Evolutionary conservation across 2,113 vertebrate species (phyloP).

Genomic region (Austrofundulus limnaeus): DNA sequence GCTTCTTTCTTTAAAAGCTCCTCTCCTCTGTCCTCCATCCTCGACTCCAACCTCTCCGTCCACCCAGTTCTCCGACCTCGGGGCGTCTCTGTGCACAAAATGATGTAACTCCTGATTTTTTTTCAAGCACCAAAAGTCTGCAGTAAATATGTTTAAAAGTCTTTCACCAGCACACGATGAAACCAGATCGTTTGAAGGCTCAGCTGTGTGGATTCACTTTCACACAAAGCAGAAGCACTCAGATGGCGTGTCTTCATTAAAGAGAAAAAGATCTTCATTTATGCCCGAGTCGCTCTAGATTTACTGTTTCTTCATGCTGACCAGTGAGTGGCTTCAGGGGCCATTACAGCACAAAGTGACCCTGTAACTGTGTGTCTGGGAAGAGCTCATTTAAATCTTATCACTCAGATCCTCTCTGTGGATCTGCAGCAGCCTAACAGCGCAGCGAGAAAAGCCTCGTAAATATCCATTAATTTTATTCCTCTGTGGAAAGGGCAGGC

Average conservation of each 20-base stretch:
- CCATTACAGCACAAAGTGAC: constrained; percentile 46
- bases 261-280: constrained; percentile 38
- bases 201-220: constrained; percentile 27
- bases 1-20: constrained; percentile 23
- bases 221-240: constrained; percentile 37
- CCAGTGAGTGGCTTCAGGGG: constrained; percentile 36
- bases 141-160: constrained; percentile 12
- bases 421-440: too few species aligned
- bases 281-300: constrained; percentile 33
- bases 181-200: constrained; percentile 55
- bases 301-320: constrained; percentile 26
- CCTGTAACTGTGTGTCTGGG: constrained; percentile 24
- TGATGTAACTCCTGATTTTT: constrained; percentile 19
- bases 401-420: too few species aligned
- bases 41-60: constrained; percentile 24
- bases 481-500: constrained; percentile 38
- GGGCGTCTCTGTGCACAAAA: not conserved
- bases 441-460: constrained; percentile 8
- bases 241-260: constrained; percentile 27
- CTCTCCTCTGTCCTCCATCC: constrained; percentile 27
- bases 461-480: constrained; percentile 50
- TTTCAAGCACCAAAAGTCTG: not conserved
- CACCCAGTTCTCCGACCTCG: constrained; percentile 3
- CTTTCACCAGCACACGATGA: not conserved
- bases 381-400: constrained; percentile 32